Evolutionary conservation across 2,888 invertebrate species (phyloP), one percentile per base, ranked within the genome.

Genomic region (Leucozona laternaria): DNA sequence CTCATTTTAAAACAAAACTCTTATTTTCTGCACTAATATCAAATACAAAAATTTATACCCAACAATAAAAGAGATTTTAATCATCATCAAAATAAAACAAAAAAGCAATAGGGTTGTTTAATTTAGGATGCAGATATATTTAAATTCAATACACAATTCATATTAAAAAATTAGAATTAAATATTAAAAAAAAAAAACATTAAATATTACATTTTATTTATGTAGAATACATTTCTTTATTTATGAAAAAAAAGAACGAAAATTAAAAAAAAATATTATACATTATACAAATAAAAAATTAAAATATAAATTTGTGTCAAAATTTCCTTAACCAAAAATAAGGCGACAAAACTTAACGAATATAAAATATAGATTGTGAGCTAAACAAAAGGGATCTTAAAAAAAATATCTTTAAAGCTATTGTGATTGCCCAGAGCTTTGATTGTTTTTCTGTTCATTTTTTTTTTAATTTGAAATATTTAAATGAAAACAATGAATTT

Each of bases 81-180:
- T 8, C 7, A n/a, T 28, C 15, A 53, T 28, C 53, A 28, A 53
- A 8, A n/a, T 22, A 22, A 10, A 76, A 28, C 64, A 57, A 76
- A 28, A 71, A 57, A 76, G 58, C 64, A 71, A 78, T 72, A 76
- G 62, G 82, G 82, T 83, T 83, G 82, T 78, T 70, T 78, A 78
- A 48, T 66, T 73, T 73, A 83, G 70, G 78, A 57, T 73, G 25
- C 71, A 43, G 60, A 28, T 48, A 62, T n/a, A 31, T 50, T 71
- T 6, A 45, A 64, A 64, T 48, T 66, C 48, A 48, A 31, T 17
- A 45, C 10, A 45, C 28, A 28, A 22, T 15, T 45, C 66, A 66
- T 20, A 66, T 17, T 28, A 0, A 25, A 43, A 5, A 15, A 34
- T 66, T 45, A 31, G 31, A 66, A 34, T 48, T 66, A 31, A 34